Conservation (phyloP, 30 jellyfish, hydroid and myxozoan species). For the Chironex yamaguchii region DNA sequence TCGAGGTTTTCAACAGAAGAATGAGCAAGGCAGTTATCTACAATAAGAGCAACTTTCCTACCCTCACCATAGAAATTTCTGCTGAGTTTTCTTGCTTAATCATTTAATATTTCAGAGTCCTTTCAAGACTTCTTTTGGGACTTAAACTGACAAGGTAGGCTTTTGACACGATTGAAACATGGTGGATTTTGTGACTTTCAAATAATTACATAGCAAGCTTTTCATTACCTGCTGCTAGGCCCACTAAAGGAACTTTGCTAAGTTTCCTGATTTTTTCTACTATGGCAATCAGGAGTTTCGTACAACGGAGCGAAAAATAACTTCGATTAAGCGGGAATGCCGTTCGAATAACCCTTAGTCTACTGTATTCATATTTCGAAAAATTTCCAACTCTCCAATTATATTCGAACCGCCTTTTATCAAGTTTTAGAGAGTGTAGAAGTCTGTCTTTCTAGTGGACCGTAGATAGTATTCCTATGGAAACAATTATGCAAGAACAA, state of each 20-base stretch:
- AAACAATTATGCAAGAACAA: too few relatives aligned
- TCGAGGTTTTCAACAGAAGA: not conserved
- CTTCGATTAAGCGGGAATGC: too few relatives aligned
- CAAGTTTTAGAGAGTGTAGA: too few relatives aligned
- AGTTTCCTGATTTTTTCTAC: too few relatives aligned
- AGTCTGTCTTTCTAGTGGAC: too few relatives aligned
- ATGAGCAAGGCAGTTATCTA: not conserved
- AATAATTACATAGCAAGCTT: conserved; percentile 20
- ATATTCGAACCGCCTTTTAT: too few relatives aligned
- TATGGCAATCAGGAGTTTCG: too few relatives aligned
- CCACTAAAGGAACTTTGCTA: conserved; percentile 21
- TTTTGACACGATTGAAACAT: conserved; percentile 47
- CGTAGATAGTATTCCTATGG: too few relatives aligned
- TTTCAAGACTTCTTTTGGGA: conserved; percentile 4
- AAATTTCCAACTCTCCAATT: too few relatives aligned
- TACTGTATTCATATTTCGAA: too few relatives aligned
- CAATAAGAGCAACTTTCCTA: not conserved
- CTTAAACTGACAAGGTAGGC: conserved; percentile 38
- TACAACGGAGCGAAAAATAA: too few relatives aligned
- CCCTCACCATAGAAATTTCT: not conserved
- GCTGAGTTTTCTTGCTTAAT: not conserved
- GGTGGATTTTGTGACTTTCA: conserved; percentile 59
- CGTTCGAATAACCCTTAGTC: too few relatives aligned
- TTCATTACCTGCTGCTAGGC: conserved; percentile 42
- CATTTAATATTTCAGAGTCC: not conserved